Evolutionary conservation across 2,113 vertebrate genomes (phyloP).

Genomic region (Pterocles burchelli): DNA sequence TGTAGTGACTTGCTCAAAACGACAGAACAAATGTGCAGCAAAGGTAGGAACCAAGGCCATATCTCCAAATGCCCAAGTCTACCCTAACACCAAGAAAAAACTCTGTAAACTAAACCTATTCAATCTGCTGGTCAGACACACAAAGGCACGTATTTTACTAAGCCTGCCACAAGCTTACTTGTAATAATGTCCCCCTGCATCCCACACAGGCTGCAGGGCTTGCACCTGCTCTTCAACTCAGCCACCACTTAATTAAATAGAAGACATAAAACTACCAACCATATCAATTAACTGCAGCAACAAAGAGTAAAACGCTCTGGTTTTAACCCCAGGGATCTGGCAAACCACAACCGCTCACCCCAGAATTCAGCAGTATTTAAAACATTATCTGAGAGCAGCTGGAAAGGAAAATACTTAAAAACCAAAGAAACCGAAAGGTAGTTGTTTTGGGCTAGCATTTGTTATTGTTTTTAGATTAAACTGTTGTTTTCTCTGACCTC

Average conservation of each 20-base stretch:
- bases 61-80: not conserved
- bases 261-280: conserved; percentile 30
- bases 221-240: conserved; percentile 8
- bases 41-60: not conserved
- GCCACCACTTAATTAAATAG: conserved; percentile 18
- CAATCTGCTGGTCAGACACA: not conserved
- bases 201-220: not conserved
- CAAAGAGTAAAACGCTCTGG: not conserved
- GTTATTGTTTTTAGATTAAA: not conserved
- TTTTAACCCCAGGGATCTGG: conserved; percentile 19
- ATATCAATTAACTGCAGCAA: conserved; percentile 34
- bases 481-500: not conserved
- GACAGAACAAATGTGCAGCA: not conserved
- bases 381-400: not conserved
- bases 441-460: not conserved
- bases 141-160: not conserved
- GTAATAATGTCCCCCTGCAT: not conserved
- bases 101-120: not conserved
- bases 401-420: not conserved
- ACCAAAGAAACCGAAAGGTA: not conserved
- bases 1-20: not conserved
- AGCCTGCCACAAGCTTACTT: not conserved
- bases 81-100: not conserved
- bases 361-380: conserved; percentile 24
- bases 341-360: not conserved